These are phyloP conservation scores for Aplidium turbinatum DNA, from an alignment of 23 tunicate genomes.

Conservation along the genomic window DNA sequence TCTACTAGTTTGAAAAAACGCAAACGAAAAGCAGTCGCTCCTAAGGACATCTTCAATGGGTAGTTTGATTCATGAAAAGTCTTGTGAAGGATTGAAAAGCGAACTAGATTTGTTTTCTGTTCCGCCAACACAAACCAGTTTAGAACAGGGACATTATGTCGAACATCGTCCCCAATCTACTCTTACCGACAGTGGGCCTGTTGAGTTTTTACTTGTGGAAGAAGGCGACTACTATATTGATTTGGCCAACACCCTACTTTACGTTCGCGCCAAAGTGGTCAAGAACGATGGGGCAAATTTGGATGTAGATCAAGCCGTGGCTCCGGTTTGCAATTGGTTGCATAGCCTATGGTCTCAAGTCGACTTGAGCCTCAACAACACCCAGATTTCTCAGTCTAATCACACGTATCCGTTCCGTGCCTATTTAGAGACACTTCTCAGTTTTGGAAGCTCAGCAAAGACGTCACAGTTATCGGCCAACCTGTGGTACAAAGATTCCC, in stretches of 20 bases:
- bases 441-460: slow-evolving; percentile 17
- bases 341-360: slow-evolving; percentile 28
- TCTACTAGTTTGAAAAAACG: too few relatives aligned
- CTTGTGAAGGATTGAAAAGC: too few relatives aligned
- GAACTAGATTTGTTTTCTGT: slow-evolving; percentile 34
- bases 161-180: slow-evolving; percentile 5
- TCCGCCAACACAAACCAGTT: slow-evolving; percentile 9
- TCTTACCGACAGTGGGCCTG: slow-evolving; percentile 10
- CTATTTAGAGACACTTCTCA: slow-evolving; percentile 24
- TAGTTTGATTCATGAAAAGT: too few relatives aligned
- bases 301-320: slow-evolving; percentile 3
- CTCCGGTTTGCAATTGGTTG: slow-evolving; percentile 8
- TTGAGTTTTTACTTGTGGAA: slow-evolving; percentile 19
- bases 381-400: not conserved
- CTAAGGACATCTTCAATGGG: too few relatives aligned
- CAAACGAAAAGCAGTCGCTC: too few relatives aligned
- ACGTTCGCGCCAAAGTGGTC: not conserved
- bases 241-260: slow-evolving; percentile 10
- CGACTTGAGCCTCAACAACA: slow-evolving; percentile 3
- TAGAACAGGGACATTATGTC: slow-evolving; percentile 6
- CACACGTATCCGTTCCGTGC: slow-evolving; percentile 34
- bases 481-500: slow-evolving; percentile 27
- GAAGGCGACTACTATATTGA: slow-evolving; percentile 17
- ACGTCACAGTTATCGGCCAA: not conserved
- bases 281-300: slow-evolving; percentile 17